A percentile compares a stretch with the other conserved stretches of the same genome.
These are phyloP conservation scores for Neogale vison DNA, from an alignment of 2,113 vertebrate genomes.

Conservation along the genomic window DNA sequence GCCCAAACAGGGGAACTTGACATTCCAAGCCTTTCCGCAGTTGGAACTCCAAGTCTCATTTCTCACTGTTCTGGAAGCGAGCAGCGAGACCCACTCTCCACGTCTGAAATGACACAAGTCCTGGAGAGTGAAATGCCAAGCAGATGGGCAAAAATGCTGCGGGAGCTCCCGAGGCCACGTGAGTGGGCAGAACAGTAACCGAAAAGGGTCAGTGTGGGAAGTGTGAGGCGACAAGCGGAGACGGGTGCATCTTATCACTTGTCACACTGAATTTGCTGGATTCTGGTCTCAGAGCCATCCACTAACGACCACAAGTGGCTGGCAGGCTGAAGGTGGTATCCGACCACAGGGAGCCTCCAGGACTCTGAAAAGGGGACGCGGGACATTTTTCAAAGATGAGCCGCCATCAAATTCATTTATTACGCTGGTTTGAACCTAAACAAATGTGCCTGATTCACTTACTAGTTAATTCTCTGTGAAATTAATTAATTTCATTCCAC, in stretches of 20 bases:
- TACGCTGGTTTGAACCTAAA: not conserved
- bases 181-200: not conserved
- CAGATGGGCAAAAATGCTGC: conserved; percentile 27
- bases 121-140: conserved; percentile 48
- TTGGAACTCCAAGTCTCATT: not conserved
- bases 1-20: not conserved
- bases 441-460: no score
- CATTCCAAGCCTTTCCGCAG: not conserved
- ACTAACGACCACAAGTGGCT: not conserved
- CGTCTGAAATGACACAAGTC: not conserved
- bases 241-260: not conserved
- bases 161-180: not conserved
- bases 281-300: not conserved
- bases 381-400: not conserved
- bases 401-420: not conserved
- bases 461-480: not conserved
- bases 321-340: not conserved
- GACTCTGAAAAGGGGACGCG: rapidly evolving
- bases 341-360: not conserved
- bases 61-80: not conserved
- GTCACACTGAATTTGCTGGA: not conserved
- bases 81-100: not conserved
- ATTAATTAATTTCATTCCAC: not conserved
- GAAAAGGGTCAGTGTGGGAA: conserved; percentile 52
- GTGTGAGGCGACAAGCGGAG: not conserved